Base-by-base conservation (phyloP, 1,140 invertebrate species). In the Cherax quadricarinatus region DNA sequence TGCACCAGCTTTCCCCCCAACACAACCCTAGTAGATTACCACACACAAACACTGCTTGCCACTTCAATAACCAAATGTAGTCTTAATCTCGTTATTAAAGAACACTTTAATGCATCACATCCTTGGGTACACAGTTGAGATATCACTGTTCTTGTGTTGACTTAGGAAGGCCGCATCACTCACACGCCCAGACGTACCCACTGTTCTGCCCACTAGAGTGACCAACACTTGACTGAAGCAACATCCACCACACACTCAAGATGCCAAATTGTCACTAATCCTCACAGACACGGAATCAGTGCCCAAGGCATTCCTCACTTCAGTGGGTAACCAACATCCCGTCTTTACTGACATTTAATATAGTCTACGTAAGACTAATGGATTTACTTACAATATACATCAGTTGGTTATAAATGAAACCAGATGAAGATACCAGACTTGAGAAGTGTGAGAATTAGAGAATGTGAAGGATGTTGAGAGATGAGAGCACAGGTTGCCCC, bases 401-500 rank as follows among this genome's bases (percentile, higher is more conserved):
- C 12, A 21, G 5, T 24, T 5, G 9, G 18, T 87, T 53, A 3
- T 12, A 12, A 53, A 0, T 57, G 18, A 1, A 57, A 14, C n/a
- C 9, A 84, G 66, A 81, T 51, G 12, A 57, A 14, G 73, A 82
- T 87, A 78, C 90, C 24, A 57, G 6, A 70, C 85, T 7, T 80
- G 30, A 84, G 73, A 49, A 18, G 6, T 6, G 86, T 84, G 86
- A 92, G 91, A 92, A 57, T 92, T 82, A 88, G 91, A 24, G 80
- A 41, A 62, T 18, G 81, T 88, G 70, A 85, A 92, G 91, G 91
- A 92, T 92, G 86, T 88, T 92, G 91, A 92, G 91, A 88, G 91
- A 92, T 92, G 86, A 88, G 91, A 92, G 86, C 86, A 92, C 91
- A 92, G 91, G 91, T 92, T 92, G 91, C 91, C 91, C 57, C 73